These are phyloP conservation scores for Stenichneumon culpator DNA, from an alignment of 2,888 invertebrate genomes.

Conservation along the genomic window DNA sequence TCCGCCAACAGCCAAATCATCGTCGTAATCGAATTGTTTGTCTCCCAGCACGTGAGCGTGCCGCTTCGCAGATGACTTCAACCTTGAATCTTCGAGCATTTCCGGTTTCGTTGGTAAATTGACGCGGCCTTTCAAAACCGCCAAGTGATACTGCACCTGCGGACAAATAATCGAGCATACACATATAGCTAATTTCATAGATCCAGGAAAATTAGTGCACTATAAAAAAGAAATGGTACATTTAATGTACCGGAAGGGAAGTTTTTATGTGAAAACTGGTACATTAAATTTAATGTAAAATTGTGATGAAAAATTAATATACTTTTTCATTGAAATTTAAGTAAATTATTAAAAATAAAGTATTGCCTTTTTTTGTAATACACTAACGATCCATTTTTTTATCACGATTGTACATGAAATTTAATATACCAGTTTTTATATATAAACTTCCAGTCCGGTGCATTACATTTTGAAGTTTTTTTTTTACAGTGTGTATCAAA, in stretches of 20 bases:
- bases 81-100: conserved; percentile 88
- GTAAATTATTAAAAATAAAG: no score
- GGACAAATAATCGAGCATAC: conserved; percentile 59
- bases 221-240: no score
- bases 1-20: conserved; percentile 83
- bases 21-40: conserved; percentile 85
- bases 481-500: conserved; percentile 75
- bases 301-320: no score
- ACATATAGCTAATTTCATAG: background rate
- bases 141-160: conserved; percentile 89
- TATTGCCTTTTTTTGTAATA: no score
- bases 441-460: no score
- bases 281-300: no score
- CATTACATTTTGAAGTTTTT: background rate
- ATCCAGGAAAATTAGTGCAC: background rate
- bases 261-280: no score
- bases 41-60: conserved; percentile 84
- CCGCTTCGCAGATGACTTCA: conserved; percentile 85
- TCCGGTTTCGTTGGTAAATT: conserved; percentile 88
- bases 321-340: no score
- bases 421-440: no score
- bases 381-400: no score
- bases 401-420: no score
- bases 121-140: conserved; percentile 87
- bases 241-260: no score